phyloP scores from a whole-genome alignment of 2,888 invertebrate species.

The Parapristionchus giblindavisi region DNA sequence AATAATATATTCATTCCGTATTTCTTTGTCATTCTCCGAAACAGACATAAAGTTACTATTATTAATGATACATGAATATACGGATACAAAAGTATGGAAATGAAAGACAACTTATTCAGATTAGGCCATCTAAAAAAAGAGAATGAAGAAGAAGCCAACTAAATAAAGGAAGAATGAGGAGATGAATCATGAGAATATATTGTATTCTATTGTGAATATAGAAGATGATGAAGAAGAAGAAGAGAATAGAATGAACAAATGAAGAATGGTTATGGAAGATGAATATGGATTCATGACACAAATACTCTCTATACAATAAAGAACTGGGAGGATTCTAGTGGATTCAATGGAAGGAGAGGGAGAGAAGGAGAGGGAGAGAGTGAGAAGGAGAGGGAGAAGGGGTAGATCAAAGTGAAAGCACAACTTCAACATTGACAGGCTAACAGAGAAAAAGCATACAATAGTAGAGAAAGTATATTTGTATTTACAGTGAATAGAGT shows the following conservation, averaged over 20 bases:
- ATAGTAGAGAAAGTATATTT: not conserved
- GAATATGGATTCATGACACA: not conserved
- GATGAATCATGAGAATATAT: too few relatives aligned
- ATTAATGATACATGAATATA: too few relatives aligned
- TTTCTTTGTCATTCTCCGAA: too few relatives aligned
- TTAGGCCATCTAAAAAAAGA: too few relatives aligned
- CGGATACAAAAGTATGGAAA: too few relatives aligned
- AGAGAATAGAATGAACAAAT: not conserved
- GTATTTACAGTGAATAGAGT: not conserved
- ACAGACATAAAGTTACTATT: too few relatives aligned
- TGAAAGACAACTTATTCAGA: too few relatives aligned
- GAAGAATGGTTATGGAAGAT: not conserved
- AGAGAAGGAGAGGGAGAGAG: too few relatives aligned
- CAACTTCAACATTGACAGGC: not conserved
- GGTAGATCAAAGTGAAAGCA: not conserved
- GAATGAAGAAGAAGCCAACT: too few relatives aligned
- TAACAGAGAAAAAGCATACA: not conserved
- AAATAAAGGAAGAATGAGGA: too few relatives aligned
- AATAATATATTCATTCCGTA: too few relatives aligned
- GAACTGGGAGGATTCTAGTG: not conserved
- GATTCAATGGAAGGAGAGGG: conserved; percentile 2
- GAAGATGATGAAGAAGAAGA: not conserved
- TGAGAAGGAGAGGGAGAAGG: conserved; percentile 2
- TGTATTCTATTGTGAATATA: too few relatives aligned
- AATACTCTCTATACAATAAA: not conserved